Evolutionary conservation across 1,140 invertebrate species (phyloP), one percentile per base, ranked within the genome.

Genomic region (Luehdorfia chinensis): DNA sequence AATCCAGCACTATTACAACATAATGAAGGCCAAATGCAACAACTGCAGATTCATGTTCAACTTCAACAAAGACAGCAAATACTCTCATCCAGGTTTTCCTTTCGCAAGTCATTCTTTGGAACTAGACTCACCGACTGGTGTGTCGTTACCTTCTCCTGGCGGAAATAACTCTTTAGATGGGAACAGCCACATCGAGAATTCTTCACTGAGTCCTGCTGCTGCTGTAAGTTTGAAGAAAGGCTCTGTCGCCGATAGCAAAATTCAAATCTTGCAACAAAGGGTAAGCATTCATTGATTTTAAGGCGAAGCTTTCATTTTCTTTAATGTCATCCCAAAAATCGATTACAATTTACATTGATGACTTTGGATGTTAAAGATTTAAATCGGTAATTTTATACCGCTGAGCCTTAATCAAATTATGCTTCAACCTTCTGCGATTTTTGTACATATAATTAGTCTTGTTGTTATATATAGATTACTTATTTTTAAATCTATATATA

Each of bases 261-360:
- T 94, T 74, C 91, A 92, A 88, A 91, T 93, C 80, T 90, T 96
- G 68, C 94, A 95, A 84, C 93, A 94, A 88, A 92, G 94, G 92
- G 94, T 96, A 94, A 95, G 93, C 89, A 88, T 88, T 77, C 79
- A 68, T 87, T 88, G 85, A 87, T 87, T 87, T 79, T 77, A 77
- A 86, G 86, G 86, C 87, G 77, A 87, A 86, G 86, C 86, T 87
- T 81, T 72, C 47, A 59, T 66, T 61, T 41, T 47, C 61, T 79
- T 75, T 58, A 56, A 55, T 72, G 70, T 87, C 66, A 59, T 74
- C 53, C 5, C 37, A 47, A 16, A n/a, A 49, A 53, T 47, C 19
- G 45, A 37, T 52, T 56, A 49, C 50, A 16, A 47, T 50, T 31
- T 50, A 47, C 46, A 50, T 21, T 44, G 60, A 66, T 65, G 67